Evolutionary conservation across 2,113 vertebrate species (phyloP).

Genomic region (Eclectus roratus): DNA sequence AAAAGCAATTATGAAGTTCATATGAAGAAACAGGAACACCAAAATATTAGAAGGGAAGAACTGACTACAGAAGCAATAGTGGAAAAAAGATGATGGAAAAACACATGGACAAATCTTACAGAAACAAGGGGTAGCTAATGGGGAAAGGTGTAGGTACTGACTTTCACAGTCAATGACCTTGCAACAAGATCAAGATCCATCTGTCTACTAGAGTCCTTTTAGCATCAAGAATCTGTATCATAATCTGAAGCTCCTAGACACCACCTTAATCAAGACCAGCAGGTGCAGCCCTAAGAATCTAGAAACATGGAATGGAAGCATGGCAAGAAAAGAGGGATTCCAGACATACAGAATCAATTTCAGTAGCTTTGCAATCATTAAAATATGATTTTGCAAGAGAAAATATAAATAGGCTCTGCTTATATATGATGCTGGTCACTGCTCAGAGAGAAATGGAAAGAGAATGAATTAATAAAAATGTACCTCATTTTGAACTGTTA

Average conservation of each 20-base stretch:
- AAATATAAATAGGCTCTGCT: neutral
- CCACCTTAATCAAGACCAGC: neutral
- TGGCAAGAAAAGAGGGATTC: neutral
- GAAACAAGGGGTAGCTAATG: neutral
- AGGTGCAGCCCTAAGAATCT: neutral
- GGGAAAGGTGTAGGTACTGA: neutral
- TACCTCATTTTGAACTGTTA: neutral
- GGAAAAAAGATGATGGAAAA: neutral
- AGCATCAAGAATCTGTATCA: neutral
- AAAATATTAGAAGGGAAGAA: neutral
- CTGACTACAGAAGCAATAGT: neutral
- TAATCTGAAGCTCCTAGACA: neutral
- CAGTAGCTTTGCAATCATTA: neutral
- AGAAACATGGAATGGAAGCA: neutral
- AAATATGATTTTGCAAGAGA: neutral
- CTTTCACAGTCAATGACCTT: neutral
- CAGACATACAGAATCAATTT: neutral
- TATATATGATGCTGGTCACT: fast-evolving
- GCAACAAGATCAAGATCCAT: neutral
- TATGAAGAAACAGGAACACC: neutral
- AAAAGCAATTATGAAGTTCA: neutral
- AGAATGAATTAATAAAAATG: neutral
- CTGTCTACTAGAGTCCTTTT: neutral
- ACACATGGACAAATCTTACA: neutral
- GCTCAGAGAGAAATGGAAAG: neutral